Evolutionary conservation across 2,113 vertebrate genomes (phyloP).

Genomic region (Bungarus multicinctus): DNA sequence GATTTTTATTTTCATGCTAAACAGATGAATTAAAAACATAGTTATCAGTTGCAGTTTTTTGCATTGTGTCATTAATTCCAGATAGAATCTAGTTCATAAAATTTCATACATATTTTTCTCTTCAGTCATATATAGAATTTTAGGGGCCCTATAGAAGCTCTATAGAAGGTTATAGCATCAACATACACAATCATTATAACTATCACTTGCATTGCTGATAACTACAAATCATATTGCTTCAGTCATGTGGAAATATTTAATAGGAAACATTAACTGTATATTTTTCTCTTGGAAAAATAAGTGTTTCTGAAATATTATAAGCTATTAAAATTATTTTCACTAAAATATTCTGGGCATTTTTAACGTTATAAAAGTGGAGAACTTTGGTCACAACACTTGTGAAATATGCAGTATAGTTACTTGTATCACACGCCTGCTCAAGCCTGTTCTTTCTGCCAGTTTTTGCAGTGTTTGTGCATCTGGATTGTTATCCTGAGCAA

Average conservation of each 20-base stretch:
- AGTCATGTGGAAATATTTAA: background rate
- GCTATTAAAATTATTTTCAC: background rate
- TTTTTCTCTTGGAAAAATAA: background rate
- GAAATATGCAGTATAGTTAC: constrained; percentile 61
- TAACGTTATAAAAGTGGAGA: background rate
- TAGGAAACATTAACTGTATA: background rate
- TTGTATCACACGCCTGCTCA: constrained; percentile 98
- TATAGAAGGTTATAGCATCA: background rate
- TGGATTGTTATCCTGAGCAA: constrained; percentile 98
- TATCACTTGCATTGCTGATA: background rate
- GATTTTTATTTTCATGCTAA: background rate
- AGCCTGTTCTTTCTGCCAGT: constrained; percentile 93
- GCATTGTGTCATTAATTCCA: background rate
- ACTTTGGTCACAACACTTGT: background rate
- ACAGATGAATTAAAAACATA: background rate
- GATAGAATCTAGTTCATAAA: background rate
- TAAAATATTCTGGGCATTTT: background rate
- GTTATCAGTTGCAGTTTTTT: background rate
- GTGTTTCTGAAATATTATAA: background rate
- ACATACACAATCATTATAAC: background rate
- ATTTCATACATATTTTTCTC: background rate
- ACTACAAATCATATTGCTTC: background rate
- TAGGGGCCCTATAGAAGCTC: background rate
- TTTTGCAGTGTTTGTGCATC: constrained; percentile 98
- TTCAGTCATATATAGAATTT: background rate